Evolutionary conservation across 2,888 invertebrate genomes (phyloP), one percentile per base, ranked within the genome.

Genomic region (Ischnura elegans): DNA sequence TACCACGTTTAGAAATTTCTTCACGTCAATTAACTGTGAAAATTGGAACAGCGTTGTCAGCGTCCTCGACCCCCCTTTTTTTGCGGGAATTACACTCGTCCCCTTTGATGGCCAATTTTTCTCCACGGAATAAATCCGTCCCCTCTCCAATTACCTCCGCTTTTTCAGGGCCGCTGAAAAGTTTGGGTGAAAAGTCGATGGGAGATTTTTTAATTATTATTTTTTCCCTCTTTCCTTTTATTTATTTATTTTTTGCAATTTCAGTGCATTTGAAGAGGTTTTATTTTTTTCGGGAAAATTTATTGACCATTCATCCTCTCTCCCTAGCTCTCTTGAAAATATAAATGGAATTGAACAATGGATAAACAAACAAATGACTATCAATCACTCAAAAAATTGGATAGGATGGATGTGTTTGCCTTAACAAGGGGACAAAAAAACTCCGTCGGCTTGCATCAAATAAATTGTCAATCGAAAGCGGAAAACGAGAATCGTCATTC

Each of bases 71-170:
- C n/a, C 29, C n/a, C 29, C n/a, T 86, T 43, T 45, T 86, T 4
- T n/a, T 85, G n/a, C n/a, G n/a, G 43, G 46, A 86, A 36, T 36
- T 29, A n/a, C n/a, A 86, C 45, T 86, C 43, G 21, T 86, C 19
- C 46, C n/a, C 46, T 46, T n/a, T 86, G 45, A 86, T 86, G 45
- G n/a, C 43, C 86, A 86, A 45, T 86, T 86, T 61, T 86, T 86
- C 46, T 86, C 86, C 8, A 3, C 45, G 5, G 25, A 25, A 86
- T 45, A 43, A 45, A 45, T 86, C 45, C 86, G 45, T 85, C 46
- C 36, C 43, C 8, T n/a, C 21, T n/a, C 46, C 46, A 46, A 45
- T 86, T 86, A 45, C 46, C 46, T 86, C 8, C n/a, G 43, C 25
- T 76, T 76, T 16, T 13, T 0, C 76, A 76, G 61, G n/a, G 76